These are phyloP conservation scores for Acheta domesticus DNA, from an alignment of 2,888 invertebrate species.

Conservation along the genomic window DNA sequence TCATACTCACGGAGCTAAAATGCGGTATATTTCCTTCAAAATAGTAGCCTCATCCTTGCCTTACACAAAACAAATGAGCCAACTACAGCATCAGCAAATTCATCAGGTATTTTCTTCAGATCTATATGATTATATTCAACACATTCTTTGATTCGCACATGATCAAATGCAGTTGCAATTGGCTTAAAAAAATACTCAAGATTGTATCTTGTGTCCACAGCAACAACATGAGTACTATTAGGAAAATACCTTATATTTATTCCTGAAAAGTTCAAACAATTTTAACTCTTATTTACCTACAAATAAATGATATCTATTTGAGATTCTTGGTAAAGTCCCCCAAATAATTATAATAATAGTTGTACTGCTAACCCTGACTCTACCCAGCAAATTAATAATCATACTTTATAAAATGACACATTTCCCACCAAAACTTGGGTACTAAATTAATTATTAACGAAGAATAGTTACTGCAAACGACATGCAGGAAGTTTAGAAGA, in stretches of 20 bases:
- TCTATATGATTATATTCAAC: neutral
- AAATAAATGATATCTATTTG: too few relatives aligned
- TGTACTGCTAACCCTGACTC: too few relatives aligned
- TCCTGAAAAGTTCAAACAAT: neutral
- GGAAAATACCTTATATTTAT: slow-evolving; percentile 1
- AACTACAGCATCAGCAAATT: neutral
- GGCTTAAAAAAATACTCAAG: neutral
- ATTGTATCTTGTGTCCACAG: neutral
- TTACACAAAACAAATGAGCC: neutral
- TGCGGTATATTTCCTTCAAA: neutral
- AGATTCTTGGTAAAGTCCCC: too few relatives aligned
- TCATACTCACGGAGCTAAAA: neutral
- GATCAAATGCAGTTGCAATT: neutral
- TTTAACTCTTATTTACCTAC: too few relatives aligned
- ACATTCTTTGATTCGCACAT: neutral
- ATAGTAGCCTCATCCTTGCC: neutral
- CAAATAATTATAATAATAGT: too few relatives aligned
- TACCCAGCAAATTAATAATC: too few relatives aligned
- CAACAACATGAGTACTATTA: neutral
- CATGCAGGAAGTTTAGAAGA: too few relatives aligned
- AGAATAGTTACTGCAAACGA: too few relatives aligned
- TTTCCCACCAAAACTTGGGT: too few relatives aligned
- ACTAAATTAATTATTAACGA: too few relatives aligned
- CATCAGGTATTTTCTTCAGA: neutral
- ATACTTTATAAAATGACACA: too few relatives aligned